Conservation (phyloP, 2,797 vertebrate genomes). For the Adrianichthys oophorus region DNA sequence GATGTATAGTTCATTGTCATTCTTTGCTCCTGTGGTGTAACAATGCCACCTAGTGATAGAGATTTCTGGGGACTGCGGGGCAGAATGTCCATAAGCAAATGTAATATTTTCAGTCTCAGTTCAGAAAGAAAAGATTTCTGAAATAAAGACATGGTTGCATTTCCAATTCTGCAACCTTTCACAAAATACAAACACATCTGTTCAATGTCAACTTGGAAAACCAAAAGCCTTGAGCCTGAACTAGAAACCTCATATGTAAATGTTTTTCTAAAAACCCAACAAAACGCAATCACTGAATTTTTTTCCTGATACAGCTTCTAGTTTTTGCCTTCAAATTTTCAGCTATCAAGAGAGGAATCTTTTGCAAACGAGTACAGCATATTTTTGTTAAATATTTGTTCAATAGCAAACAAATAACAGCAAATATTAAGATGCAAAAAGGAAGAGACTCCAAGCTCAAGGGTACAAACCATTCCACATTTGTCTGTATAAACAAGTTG, state of each 20-base stretch:
- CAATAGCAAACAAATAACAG: not conserved
- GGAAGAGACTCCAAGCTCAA: not conserved
- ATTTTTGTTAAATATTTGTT: no score
- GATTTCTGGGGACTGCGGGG: conserved; percentile 31
- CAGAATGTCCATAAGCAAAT: conserved; percentile 8
- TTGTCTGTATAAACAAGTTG: not conserved
- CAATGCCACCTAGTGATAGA: conserved; percentile 76
- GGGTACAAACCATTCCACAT: not conserved
- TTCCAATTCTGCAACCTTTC: not conserved
- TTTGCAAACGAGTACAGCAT: no score
- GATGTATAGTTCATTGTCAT: conserved; percentile 42
- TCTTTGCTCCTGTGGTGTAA: conserved; percentile 62
- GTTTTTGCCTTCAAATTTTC: no score
- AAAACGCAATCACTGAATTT: no score
- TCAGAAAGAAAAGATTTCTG: conserved; percentile 2
- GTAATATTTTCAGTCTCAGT: conserved; percentile 9
- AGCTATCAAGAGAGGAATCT: no score
- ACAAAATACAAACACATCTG: not conserved
- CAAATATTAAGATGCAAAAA: not conserved
- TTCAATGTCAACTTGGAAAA: not conserved
- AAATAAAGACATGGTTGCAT: not conserved
- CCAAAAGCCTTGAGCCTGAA: not conserved
- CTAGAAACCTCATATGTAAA: not conserved
- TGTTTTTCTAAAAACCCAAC: no score
- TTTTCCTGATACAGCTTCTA: no score